Conservation (phyloP, 1,140 invertebrate genomes). For the Panagrolaimus sp. region DNA sequence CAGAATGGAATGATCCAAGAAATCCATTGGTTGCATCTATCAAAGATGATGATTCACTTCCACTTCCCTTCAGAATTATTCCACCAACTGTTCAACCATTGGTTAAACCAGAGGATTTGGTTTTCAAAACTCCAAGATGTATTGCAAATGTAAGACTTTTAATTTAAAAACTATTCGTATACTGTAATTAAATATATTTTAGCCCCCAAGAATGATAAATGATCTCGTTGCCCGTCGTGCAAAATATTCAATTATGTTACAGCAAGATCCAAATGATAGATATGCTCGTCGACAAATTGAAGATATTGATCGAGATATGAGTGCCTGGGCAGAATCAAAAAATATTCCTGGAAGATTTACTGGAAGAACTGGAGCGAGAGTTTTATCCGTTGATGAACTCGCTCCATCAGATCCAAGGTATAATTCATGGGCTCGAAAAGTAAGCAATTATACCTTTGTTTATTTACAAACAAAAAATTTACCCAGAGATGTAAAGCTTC, state of each 20-base stretch:
- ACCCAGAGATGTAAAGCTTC: too few species aligned
- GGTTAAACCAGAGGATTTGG: constrained; percentile 6
- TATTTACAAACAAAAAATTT: too few species aligned
- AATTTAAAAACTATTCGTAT: not conserved
- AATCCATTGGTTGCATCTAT: constrained; percentile 9
- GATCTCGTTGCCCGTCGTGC: constrained; percentile 7
- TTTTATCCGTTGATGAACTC: constrained; percentile 7
- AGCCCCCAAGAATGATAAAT: not conserved
- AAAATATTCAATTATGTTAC: not conserved
- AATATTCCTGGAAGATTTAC: constrained; percentile 15
- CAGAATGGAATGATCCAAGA: constrained; percentile 12
- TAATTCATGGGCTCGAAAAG: constrained; percentile 10
- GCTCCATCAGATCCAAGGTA: constrained; percentile 11
- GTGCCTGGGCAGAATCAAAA: constrained; percentile 9
- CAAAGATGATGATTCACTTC: not conserved
- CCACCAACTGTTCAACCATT: not conserved
- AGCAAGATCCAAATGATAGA: not conserved
- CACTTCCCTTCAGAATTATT: not conserved
- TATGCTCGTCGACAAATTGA: constrained; percentile 1
- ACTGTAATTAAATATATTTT: not conserved
- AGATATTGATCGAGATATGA: constrained; percentile 13
- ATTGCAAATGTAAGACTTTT: not conserved
- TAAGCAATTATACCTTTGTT: not conserved
- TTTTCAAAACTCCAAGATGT: not conserved
- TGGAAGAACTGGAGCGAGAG: not conserved